Evolutionary conservation across 2,113 vertebrate genomes (phyloP).

Genomic region (Laterallus jamaicensis): DNA sequence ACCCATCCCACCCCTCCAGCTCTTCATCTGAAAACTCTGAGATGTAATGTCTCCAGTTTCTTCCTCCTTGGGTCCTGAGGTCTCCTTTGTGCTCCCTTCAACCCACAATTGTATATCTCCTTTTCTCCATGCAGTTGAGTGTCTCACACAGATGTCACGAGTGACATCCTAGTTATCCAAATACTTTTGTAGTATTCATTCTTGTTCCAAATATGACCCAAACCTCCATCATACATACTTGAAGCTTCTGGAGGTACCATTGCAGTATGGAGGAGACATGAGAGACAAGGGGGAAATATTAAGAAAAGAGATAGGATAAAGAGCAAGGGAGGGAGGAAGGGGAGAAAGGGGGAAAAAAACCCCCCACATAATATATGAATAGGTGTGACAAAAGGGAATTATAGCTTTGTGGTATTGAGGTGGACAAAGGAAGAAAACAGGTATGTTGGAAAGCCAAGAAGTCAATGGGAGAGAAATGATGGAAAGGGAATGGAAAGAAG

Average conservation of each 20-base stretch:
- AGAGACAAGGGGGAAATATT: not conserved
- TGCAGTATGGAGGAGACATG: not conserved
- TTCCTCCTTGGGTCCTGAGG: not conserved
- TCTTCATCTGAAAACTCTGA: not conserved
- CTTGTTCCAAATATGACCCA: not conserved
- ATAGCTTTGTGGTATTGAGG: not conserved
- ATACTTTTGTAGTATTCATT: not conserved
- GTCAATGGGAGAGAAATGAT: not conserved
- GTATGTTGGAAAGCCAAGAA: not conserved
- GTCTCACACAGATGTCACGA: not conserved
- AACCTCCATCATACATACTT: not conserved
- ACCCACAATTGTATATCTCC: not conserved
- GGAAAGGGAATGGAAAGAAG: not conserved
- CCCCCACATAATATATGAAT: accelerated
- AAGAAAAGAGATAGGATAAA: not conserved
- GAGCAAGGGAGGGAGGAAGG: not conserved
- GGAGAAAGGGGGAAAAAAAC: not conserved
- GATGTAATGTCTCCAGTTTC: not conserved
- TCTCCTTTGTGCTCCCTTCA: not conserved
- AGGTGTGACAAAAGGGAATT: not conserved
- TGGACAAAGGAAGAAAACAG: not conserved
- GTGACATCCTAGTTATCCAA: not conserved
- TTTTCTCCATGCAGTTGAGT: not conserved
- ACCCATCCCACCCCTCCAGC: not conserved
- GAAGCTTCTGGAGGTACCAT: not conserved